phyloP scores from a whole-genome alignment of 2,113 vertebrate species.

The Phodopus roborovskii region DNA sequence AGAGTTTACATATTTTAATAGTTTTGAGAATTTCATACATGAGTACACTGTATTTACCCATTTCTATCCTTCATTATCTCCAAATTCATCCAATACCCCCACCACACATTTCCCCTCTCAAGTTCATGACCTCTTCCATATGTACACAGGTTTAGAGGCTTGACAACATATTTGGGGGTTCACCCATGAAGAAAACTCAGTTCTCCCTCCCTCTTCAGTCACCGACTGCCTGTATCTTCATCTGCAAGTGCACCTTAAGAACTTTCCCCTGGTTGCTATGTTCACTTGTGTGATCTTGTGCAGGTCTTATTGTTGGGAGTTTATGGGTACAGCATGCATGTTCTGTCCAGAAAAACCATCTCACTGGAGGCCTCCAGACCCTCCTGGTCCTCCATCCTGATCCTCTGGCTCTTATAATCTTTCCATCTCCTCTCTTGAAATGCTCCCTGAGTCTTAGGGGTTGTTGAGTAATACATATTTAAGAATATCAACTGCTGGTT shows the following conservation, averaged over 20 bases:
- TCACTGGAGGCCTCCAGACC: not conserved
- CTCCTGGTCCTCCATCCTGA: too few relatives aligned
- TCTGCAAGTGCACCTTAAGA: not conserved
- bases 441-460: not conserved
- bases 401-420: not conserved
- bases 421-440: too few relatives aligned
- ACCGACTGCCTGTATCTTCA: too few relatives aligned
- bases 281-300: not conserved
- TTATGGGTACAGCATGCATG: not conserved
- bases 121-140: not conserved
- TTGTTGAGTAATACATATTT: not conserved
- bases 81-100: not conserved
- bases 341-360: too few relatives aligned
- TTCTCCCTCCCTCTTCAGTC: not conserved
- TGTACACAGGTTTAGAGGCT: too few relatives aligned
- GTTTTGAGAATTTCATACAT: not conserved
- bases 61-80: not conserved
- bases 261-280: too few relatives aligned
- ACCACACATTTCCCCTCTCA: too few relatives aligned
- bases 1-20: not conserved
- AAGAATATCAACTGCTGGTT: not conserved
- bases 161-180: not conserved
- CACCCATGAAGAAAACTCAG: not conserved
- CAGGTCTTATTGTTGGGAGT: not conserved
- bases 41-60: not conserved